phyloP scores from a whole-genome alignment of 1,140 invertebrate genomes.

The Ruditapes philippinarum region DNA sequence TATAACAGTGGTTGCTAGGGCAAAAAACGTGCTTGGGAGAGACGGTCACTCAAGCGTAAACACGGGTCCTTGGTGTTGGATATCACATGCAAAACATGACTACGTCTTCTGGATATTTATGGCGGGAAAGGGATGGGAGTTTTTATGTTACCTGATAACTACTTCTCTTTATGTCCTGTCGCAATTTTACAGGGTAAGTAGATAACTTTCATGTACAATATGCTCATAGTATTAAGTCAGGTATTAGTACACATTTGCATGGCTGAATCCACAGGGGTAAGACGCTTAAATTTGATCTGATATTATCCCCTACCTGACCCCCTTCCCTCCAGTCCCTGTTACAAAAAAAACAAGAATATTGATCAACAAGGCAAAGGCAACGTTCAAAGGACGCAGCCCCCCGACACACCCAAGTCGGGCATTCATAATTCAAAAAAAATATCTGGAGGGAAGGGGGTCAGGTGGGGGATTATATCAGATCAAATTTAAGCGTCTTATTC shows the following conservation, averaged over 20 bases:
- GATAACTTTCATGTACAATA: background rate
- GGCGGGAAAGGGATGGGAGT: slow-evolving; percentile 41
- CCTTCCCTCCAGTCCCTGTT: background rate
- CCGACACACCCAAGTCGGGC: background rate
- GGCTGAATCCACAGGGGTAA: background rate
- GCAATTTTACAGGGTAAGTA: background rate
- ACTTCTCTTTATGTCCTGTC: slow-evolving; percentile 10
- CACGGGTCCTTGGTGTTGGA: slow-evolving; percentile 45
- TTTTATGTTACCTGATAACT: slow-evolving; percentile 18
- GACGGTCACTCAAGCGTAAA: background rate
- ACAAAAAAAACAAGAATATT: background rate
- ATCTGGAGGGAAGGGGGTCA: background rate
- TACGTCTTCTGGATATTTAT: background rate
- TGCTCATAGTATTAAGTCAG: background rate
- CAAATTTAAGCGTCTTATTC: too few species aligned
- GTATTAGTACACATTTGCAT: background rate
- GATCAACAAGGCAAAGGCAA: too few species aligned
- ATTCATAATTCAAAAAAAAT: background rate
- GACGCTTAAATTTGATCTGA: too few species aligned
- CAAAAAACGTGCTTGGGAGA: background rate
- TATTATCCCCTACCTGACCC: background rate
- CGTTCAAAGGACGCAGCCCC: too few species aligned
- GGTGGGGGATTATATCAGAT: too few species aligned
- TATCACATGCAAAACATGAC: background rate
- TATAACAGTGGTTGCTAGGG: background rate